Conservation (phyloP, 2,888 invertebrate genomes). For the Rhimphoctona megacephalus region DNA sequence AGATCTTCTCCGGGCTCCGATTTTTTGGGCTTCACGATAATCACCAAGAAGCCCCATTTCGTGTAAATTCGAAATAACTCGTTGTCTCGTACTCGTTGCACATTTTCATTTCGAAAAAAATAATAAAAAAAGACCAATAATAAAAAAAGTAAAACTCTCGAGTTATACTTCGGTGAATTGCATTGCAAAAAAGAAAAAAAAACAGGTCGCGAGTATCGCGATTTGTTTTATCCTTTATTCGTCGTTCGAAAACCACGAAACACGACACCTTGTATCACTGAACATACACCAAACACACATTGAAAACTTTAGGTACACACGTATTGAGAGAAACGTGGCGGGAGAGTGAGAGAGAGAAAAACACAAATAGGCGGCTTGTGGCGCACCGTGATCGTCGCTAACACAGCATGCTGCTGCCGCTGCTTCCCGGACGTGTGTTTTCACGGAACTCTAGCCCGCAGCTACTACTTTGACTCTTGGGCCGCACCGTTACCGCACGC, state of each 20-base stretch:
- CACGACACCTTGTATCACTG: conserved; percentile 31
- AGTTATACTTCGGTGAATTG: neutral
- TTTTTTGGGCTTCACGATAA: conserved; percentile 79
- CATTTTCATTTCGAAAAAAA: conserved; percentile 50
- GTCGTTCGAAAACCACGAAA: conserved; percentile 30
- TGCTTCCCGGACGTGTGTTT: conserved; percentile 68
- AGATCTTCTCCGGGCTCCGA: conserved; percentile 77
- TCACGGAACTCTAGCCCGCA: conserved; percentile 57
- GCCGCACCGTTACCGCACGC: conserved; percentile 66
- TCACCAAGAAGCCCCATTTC: conserved; percentile 79
- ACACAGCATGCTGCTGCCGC: conserved; percentile 54
- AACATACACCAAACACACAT: conserved; percentile 15
- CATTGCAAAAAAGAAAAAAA: neutral
- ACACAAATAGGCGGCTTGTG: conserved; percentile 23
- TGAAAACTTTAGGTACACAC: conserved; percentile 12
- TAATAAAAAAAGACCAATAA: neutral
- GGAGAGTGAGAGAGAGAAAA: neutral
- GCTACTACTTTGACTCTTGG: conserved; percentile 47
- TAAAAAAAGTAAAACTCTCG: neutral
- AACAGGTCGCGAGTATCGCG: neutral
- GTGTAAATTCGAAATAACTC: conserved; percentile 71
- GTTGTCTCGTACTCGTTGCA: conserved; percentile 49
- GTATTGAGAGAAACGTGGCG: neutral
- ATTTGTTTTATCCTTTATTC: conserved; percentile 17
- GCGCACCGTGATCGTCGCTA: conserved; percentile 41